Percentiles rank a stretch among this genome's conserved stretches.
Evolutionary conservation across 92 coral and sea anemone species (phyloP).

Genomic region (Epizoanthus illoricatus): DNA sequence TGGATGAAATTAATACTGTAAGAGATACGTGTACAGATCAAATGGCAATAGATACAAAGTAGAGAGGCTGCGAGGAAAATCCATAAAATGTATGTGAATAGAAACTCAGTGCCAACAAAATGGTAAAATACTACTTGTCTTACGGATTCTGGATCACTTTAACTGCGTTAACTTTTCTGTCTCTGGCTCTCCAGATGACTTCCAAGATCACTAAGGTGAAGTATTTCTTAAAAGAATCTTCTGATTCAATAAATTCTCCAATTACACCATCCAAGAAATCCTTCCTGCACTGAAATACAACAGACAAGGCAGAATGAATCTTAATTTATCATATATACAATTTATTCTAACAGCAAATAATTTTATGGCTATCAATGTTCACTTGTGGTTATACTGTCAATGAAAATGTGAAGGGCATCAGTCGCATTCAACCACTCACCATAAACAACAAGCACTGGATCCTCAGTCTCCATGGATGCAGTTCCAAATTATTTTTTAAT

Average conservation of each 20-base stretch:
- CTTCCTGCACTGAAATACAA: slow-evolving; percentile 69
- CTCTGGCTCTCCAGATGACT: slow-evolving; percentile 54
- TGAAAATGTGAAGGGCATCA: too few relatives aligned
- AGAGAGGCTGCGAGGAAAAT: not conserved
- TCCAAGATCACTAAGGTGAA: slow-evolving; percentile 60
- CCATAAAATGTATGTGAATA: not conserved
- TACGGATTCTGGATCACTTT: slow-evolving; percentile 71
- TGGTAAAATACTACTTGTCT: slow-evolving; percentile 42
- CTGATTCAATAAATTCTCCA: slow-evolving; percentile 25
- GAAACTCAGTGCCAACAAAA: not conserved
- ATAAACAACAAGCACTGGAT: too few relatives aligned
- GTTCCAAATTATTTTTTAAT: too few relatives aligned
- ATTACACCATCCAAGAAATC: slow-evolving; percentile 70
- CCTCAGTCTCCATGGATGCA: too few relatives aligned
- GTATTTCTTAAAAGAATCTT: slow-evolving; percentile 40
- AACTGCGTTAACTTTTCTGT: slow-evolving; percentile 34
- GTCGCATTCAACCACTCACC: too few relatives aligned
- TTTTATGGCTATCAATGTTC: too few relatives aligned
- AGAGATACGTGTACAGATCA: too few relatives aligned
- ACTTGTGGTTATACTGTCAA: too few relatives aligned
- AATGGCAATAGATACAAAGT: too few relatives aligned
- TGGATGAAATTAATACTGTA: too few relatives aligned
- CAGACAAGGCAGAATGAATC: not conserved
- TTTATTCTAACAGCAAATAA: too few relatives aligned
- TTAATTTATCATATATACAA: not conserved